Conservation (phyloP, 2,113 vertebrate species). For the Callaeas wilsoni region DNA sequence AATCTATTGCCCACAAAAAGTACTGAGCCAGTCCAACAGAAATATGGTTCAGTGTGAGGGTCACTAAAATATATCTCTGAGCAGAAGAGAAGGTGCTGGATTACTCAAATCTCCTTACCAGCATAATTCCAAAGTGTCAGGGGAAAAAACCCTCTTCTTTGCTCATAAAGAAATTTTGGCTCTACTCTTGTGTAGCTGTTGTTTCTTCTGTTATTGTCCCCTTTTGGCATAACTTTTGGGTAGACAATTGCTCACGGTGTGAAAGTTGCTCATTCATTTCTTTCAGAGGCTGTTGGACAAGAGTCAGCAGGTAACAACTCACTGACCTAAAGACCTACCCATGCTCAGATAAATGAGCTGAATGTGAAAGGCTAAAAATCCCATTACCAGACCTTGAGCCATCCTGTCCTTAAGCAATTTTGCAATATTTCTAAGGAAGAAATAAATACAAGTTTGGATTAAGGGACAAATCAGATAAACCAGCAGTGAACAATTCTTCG, state of each 20-base stretch:
- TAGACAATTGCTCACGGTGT: not conserved
- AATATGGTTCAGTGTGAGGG: not conserved
- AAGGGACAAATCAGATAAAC: not conserved
- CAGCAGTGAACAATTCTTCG: not conserved
- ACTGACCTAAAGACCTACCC: slow-evolving; percentile 48
- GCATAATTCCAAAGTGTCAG: not conserved
- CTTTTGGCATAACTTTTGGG: not conserved
- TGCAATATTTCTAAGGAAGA: slow-evolving; percentile 24
- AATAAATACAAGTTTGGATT: slow-evolving; percentile 16
- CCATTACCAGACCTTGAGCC: slow-evolving; percentile 60
- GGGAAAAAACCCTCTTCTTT: not conserved
- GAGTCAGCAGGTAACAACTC: slow-evolving; percentile 34
- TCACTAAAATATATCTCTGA: not conserved
- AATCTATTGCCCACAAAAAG: not conserved
- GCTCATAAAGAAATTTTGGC: not conserved
- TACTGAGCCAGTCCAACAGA: not conserved
- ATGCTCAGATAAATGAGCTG: slow-evolving; percentile 45
- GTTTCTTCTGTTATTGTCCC: not conserved
- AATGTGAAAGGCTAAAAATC: slow-evolving; percentile 53
- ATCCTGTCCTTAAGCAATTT: slow-evolving; percentile 30
- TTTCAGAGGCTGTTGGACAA: not conserved
- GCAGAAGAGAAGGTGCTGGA: not conserved
- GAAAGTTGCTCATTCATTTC: slow-evolving; percentile 2
- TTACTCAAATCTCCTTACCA: not conserved
- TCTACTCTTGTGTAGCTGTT: not conserved